A percentile compares a stretch with the other conserved stretches of the same genome.
phyloP scores from a whole-genome alignment of 2,113 vertebrate genomes.

The Rhinoderma darwinii region DNA sequence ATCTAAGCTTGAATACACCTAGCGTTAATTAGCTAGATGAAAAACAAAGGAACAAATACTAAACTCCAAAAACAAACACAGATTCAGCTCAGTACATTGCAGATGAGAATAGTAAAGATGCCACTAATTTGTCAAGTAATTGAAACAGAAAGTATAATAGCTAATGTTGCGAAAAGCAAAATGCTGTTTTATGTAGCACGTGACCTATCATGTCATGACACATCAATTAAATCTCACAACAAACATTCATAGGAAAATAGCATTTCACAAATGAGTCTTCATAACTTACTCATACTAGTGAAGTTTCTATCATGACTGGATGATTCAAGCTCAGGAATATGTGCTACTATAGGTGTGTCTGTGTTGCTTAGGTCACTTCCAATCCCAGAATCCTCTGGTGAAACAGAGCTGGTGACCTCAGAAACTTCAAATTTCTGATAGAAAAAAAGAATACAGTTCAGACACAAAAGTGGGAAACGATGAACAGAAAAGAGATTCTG shows the following conservation, averaged over 20 bases:
- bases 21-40: not conserved
- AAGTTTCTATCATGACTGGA: not conserved
- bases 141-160: not conserved
- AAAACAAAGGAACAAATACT: not conserved
- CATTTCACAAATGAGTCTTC: not conserved
- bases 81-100: not conserved
- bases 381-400: not conserved
- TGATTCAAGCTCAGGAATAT: not conserved
- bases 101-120: not conserved
- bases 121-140: not conserved
- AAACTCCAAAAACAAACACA: not conserved
- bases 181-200: not conserved
- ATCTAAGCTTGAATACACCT: too few species aligned
- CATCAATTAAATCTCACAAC: not conserved
- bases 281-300: slow-evolving; percentile 2
- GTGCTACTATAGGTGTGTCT: not conserved
- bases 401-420: not conserved
- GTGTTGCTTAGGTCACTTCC: slow-evolving; percentile 49
- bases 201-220: too few species aligned
- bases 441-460: not conserved
- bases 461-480: not conserved
- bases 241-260: not conserved
- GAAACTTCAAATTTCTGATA: not conserved
- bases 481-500: not conserved
- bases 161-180: not conserved